Conservation (phyloP, 2,888 invertebrate genomes). For the Lasioglossum villosulum region DNA sequence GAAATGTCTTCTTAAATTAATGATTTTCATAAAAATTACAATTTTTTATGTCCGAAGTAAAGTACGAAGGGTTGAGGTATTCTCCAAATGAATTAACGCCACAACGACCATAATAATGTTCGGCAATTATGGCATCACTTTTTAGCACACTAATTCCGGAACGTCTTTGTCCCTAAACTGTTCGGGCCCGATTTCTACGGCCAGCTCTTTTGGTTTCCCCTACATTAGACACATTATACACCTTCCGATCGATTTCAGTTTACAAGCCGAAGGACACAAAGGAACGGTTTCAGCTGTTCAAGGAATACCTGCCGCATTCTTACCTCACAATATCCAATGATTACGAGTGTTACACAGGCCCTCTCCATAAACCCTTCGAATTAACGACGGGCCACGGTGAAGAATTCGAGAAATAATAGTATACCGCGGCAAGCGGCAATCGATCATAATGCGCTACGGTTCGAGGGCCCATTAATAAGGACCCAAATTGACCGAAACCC, state of each 20-base stretch:
- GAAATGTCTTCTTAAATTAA: not conserved
- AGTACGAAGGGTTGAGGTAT: not conserved
- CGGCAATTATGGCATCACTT: not conserved
- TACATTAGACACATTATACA: slow-evolving; percentile 15
- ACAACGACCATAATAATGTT: too few species aligned
- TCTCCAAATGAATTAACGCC: not conserved
- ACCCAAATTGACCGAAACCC: slow-evolving; percentile 45
- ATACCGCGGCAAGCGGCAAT: slow-evolving; percentile 52
- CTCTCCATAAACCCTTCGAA: slow-evolving; percentile 49
- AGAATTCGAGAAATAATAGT: slow-evolving; percentile 59
- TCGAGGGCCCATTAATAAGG: slow-evolving; percentile 63
- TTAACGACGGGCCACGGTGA: slow-evolving; percentile 41
- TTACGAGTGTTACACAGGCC: slow-evolving; percentile 40
- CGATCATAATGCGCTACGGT: slow-evolving; percentile 60
- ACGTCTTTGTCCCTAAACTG: not conserved
- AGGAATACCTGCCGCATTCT: slow-evolving; percentile 41
- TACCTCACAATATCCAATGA: slow-evolving; percentile 46
- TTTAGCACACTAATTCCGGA: not conserved
- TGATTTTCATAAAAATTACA: not conserved
- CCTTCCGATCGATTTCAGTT: slow-evolving; percentile 36
- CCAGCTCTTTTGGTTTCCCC: not conserved
- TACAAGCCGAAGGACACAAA: slow-evolving; percentile 43
- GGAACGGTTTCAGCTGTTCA: slow-evolving; percentile 21
- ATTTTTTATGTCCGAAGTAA: not conserved
- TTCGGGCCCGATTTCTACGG: not conserved